A percentile compares a stretch with the other conserved stretches of the same genome.
These are phyloP conservation scores for Samia ricini DNA, from an alignment of 1,140 invertebrate species.

Conservation along the genomic window DNA sequence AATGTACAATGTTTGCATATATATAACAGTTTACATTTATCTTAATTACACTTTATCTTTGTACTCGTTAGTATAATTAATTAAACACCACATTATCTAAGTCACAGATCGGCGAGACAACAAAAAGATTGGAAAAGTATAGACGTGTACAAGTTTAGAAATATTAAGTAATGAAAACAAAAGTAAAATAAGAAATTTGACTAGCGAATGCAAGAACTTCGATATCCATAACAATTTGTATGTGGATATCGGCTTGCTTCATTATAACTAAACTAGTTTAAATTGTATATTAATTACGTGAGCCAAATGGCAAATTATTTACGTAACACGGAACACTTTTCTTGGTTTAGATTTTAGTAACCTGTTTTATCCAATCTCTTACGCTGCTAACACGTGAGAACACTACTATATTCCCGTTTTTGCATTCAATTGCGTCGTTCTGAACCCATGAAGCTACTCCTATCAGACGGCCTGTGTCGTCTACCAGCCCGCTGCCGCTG, in stretches of 20 bases:
- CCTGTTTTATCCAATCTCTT: constrained; percentile 50
- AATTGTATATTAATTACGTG: neutral
- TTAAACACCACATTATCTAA: neutral
- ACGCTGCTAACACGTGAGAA: constrained; percentile 49
- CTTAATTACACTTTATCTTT: neutral
- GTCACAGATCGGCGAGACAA: neutral
- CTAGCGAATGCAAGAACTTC: neutral
- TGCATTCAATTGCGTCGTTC: constrained; percentile 51
- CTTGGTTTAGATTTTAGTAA: constrained; percentile 43
- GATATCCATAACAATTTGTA: neutral
- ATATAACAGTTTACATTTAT: neutral
- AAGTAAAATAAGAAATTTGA: neutral
- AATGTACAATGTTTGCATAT: neutral
- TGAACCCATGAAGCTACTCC: constrained; percentile 68
- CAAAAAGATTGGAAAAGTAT: neutral
- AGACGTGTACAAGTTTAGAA: neutral
- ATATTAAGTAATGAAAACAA: neutral
- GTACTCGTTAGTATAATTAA: constrained; percentile 7
- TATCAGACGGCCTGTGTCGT: constrained; percentile 27
- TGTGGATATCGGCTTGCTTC: neutral
- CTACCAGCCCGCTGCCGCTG: constrained; percentile 37
- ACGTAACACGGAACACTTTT: neutral
- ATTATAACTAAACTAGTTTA: neutral
- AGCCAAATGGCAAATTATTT: neutral
- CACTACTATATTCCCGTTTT: constrained; percentile 43